Percentiles rank a stretch among this genome's conserved stretches.
Evolutionary conservation across 2,888 invertebrate species (phyloP).

Genomic region (Polydesmus complanatus): DNA sequence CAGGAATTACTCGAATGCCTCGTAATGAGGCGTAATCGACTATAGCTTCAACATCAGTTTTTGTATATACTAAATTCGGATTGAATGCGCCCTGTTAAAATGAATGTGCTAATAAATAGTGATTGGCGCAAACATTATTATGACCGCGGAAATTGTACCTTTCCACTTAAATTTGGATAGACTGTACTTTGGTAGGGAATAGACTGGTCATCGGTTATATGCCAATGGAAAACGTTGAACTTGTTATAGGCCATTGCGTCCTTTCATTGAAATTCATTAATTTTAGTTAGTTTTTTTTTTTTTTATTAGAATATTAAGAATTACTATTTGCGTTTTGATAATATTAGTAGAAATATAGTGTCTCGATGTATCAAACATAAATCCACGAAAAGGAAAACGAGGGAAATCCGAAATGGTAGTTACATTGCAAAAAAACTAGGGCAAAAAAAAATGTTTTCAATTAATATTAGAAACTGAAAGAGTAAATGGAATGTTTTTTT

Average conservation of each 20-base stretch:
- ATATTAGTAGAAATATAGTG: conserved; percentile 59
- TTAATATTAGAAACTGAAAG: neutral
- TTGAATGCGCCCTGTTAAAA: conserved; percentile 47
- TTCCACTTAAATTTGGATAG: conserved; percentile 8
- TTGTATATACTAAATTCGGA: conserved; percentile 47
- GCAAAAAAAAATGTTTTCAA: neutral
- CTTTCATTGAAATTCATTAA: conserved; percentile 29
- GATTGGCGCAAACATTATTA: neutral
- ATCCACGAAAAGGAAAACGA: conserved; percentile 62
- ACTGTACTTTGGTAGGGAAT: conserved; percentile 66
- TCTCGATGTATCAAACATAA: conserved; percentile 72
- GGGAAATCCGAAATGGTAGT: conserved; percentile 61
- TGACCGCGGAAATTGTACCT: conserved; percentile 7
- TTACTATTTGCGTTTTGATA: conserved; percentile 35
- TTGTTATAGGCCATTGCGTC: conserved; percentile 85
- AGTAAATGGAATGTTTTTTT: no score
- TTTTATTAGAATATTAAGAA: neutral
- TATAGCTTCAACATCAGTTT: conserved; percentile 47
- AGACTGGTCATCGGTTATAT: conserved; percentile 82
- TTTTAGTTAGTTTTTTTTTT: neutral
- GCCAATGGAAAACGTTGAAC: conserved; percentile 89
- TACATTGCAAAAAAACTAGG: conserved; percentile 47
- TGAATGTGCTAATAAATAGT: neutral
- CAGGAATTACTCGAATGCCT: conserved; percentile 75
- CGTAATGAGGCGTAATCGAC: conserved; percentile 61